These are phyloP conservation scores for Eupithecia subumbrata DNA, from an alignment of 2,888 invertebrate species.

Conservation along the genomic window DNA sequence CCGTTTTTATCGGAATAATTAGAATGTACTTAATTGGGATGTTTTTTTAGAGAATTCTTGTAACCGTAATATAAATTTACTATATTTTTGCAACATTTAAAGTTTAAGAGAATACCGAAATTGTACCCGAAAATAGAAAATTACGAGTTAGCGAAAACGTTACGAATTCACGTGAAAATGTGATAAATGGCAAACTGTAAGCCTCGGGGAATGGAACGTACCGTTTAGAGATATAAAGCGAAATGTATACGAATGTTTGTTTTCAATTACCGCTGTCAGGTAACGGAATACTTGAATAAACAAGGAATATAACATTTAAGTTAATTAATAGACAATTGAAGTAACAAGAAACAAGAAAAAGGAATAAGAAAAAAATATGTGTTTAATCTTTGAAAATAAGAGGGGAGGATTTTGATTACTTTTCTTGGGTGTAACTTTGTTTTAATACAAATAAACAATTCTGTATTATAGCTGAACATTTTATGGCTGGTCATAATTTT, in stretches of 20 bases:
- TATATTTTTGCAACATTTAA: neutral
- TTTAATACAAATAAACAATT: neutral
- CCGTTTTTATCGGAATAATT: no score
- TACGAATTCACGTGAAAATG: conserved; percentile 22
- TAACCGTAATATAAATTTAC: neutral
- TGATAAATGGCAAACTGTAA: conserved; percentile 28
- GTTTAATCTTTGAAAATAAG: neutral
- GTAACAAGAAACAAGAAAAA: neutral
- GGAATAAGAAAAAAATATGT: neutral
- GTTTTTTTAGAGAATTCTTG: neutral
- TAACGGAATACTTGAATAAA: neutral
- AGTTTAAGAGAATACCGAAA: neutral
- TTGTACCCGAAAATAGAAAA: conserved; percentile 13
- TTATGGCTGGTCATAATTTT: neutral
- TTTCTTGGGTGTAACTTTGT: neutral
- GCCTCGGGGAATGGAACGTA: conserved; percentile 15
- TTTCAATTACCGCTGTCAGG: conserved; percentile 22
- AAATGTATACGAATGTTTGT: conserved; percentile 21
- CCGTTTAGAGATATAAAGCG: conserved; percentile 20
- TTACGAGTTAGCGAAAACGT: conserved; percentile 24
- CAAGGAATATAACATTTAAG: neutral
- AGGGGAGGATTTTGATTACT: neutral
- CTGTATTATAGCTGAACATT: neutral
- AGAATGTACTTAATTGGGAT: neutral
- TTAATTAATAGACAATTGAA: neutral